Conservation (phyloP, 2,797 vertebrate species). For the Kryptopterus vitreolus region DNA sequence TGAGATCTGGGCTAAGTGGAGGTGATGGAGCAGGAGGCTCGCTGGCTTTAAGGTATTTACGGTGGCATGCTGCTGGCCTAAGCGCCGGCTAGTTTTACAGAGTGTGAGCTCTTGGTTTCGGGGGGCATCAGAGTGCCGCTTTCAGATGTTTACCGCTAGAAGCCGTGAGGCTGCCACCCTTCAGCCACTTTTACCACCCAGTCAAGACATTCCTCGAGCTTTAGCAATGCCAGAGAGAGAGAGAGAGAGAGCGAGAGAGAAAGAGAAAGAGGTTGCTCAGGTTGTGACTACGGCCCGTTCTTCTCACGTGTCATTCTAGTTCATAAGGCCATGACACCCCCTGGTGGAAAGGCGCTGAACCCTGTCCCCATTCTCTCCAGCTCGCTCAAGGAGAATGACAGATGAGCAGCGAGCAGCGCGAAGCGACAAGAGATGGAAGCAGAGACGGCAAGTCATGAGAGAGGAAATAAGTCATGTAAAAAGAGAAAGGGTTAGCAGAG, state of each 20-base stretch:
- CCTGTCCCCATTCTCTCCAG: conserved; percentile 53
- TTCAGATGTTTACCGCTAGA: conserved; percentile 50
- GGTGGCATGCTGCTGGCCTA: background rate
- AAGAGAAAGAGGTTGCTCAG: conserved; percentile 20
- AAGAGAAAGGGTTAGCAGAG: conserved; percentile 41
- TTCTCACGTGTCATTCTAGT: conserved; percentile 47
- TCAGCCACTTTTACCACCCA: conserved; percentile 52
- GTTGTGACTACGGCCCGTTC: conserved; percentile 34
- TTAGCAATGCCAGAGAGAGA: conserved; percentile 19
- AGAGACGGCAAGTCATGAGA: conserved; percentile 11
- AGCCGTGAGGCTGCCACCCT: conserved; percentile 36
- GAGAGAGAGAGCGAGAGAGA: conserved; percentile 19
- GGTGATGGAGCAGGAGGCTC: conserved; percentile 18
- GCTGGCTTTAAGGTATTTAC: conserved; percentile 2
- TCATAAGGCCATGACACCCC: conserved; percentile 64
- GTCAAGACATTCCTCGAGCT: conserved; percentile 54
- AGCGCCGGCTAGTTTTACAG: conserved; percentile 8
- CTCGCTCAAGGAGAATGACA: conserved; percentile 47
- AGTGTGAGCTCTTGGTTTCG: conserved; percentile 32
- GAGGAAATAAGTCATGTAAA: conserved; percentile 37
- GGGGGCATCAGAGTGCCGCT: conserved; percentile 18
- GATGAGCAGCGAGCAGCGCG: conserved; percentile 40
- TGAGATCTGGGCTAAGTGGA: conserved; percentile 8
- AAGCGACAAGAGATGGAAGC: conserved; percentile 22
- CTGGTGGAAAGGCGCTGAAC: conserved; percentile 60